Evolutionary conservation across 2,113 vertebrate species (phyloP), one percentile per base, ranked within the genome.

Genomic region (Symphodus melops): DNA sequence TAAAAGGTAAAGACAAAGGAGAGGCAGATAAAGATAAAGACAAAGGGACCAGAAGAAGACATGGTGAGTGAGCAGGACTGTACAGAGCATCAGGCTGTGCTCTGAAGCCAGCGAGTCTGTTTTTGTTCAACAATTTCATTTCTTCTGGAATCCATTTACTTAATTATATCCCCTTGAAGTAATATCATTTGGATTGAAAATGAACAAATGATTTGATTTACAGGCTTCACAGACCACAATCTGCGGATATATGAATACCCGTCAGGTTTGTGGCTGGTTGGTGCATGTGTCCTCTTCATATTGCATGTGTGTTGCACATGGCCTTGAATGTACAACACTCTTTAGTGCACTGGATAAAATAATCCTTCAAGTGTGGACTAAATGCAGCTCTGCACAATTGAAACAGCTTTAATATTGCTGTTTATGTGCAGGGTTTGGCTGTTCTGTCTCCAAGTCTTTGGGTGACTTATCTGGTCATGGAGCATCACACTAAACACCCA

Each of bases 121-220:
- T 68, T 78, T 68, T 79, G 60, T 41, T 12, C 20, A 78, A 82
- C 67, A 71, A 63, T 77, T 71, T 68, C 0, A 81, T 78, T 88
- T 82, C 42, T 61, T 77, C 71, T 76, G 72, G 58, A 84, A 75
- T 86, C 81, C 76, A 84, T 86, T 87, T 75, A 77, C 75, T 72
- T 91, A 84, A 88, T 90, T 90, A 85, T 72, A 66, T 63, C 67
- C 55, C 75, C 75, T 75, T 75, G 49, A 60, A 78, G 60, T 86
- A 83, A 89, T 79, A 82, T 84, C 5, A 76, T 79, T 79, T 81
- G 66, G 52, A 75, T 53, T 68, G 73, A 85, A 84, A 86, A 85
- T 72, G 60, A 86, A 91, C 71, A 85, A 83, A 78, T 81, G 9
- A 77, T 86, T 85, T 85, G 79, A 88, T 89, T 85, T 85, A 73